Base-by-base conservation (phyloP, 2,113 vertebrate species). In the Vimba vimba region DNA sequence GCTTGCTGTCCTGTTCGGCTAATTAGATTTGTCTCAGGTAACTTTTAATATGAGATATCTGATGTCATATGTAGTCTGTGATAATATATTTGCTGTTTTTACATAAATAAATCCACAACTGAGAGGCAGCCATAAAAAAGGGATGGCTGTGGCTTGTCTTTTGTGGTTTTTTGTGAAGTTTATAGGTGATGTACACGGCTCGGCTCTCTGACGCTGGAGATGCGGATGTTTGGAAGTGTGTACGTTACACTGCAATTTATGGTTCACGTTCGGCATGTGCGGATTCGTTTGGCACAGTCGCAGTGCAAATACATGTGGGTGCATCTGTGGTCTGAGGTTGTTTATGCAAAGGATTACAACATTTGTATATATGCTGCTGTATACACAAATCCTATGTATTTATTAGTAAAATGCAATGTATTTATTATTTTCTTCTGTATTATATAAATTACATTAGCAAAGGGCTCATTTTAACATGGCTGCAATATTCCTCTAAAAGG, bases 71-170 rank as follows among this genome's bases (percentile, higher is more conserved):
- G 27, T 47, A 60, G 8, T 21, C 47, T 83, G 30, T 52, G 36
- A 79, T 73, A 43, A 62, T 47, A 52, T 85, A 30, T 57, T 57
- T 43, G 50, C 36, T 15, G 39, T 85, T 77, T 75, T 83, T 36
- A 87, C 85, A 82, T 79, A 52, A 84, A 76, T 82, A 39, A 69
- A n/a, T 83, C 87, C 84, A 84, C 87, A 88, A 71, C 85, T 76
- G 77, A 85, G 71, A 23, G 47, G 13, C 69, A 85, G 62, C 33
- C 86, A 76, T 86, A 87, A 85, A 77, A 43, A 82, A 64, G 59
- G 33, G 43, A 83, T 60, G 69, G 8, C 60, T 87, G 83, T 74
- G 88, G 86, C 78, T 85, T 73, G 64, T 78, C 59, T 85, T 87
- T 82, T 89, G 85, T 87, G 88, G 64, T 83, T 89, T 75, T 43